Evolutionary conservation across 1,140 invertebrate genomes (phyloP), one percentile per base, ranked within the genome.

Genomic region (Dinoponera quadriceps): DNA sequence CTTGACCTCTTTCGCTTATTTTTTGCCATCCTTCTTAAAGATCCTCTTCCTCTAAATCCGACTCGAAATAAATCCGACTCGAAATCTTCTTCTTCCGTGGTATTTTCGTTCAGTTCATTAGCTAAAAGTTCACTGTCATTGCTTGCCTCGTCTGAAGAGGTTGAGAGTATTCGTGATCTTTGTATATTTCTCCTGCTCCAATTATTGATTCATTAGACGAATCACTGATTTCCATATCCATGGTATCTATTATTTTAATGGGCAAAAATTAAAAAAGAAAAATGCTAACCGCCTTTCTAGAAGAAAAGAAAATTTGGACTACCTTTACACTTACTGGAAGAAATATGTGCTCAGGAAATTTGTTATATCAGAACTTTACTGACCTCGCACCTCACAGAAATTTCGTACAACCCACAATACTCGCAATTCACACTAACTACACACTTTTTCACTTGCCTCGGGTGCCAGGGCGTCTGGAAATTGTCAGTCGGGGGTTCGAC

Each of bases 1-100:
- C 48, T 73, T 44, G 22, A n/a, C n/a, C 73, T 69, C 66, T 51
- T 65, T 62, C 49, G n/a, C 18, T 44, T 65, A 72, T 27, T 81
- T 73, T 48, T 54, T 54, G 51, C 51, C 51, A 54, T 54, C 18
- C 18, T 18, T 13, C 18, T 13, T 54, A 54, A 54, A 13, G 51
- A 54, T 54, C 18, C 18, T 54, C 11, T 54, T 54, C 51, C 51
- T 54, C 18, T 54, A 54, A 11, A 18, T 54, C 51, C 11, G 51
- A 54, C 51, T 18, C 18, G 11, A 54, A 54, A 54, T 48, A 13
- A 54, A 66, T 57, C 18, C 63, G 60, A 9, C 54, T 13, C 66
- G 49, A 48, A 22, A 75, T 9, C 54, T 62, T 54, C 51, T 54
- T 54, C 51, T 18, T 54, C 11, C 18, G 51, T 13, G 51, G 51